Evolutionary conservation across 2,113 vertebrate genomes (phyloP).

Genomic region (Pogona vitticeps): DNA sequence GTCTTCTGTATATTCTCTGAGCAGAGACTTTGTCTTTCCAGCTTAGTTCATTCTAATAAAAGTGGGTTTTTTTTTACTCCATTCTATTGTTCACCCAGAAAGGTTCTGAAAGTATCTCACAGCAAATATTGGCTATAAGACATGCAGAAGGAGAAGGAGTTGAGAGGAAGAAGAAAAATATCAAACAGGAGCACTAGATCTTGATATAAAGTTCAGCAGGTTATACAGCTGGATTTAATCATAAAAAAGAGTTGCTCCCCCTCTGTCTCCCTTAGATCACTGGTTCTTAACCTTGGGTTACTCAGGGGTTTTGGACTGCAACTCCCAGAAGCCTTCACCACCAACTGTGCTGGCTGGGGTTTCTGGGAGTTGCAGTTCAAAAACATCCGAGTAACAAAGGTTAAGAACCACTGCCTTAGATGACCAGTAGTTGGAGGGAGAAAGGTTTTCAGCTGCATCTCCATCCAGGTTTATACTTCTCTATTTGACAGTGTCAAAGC

Average conservation of each 20-base stretch:
- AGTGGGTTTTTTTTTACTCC: background rate
- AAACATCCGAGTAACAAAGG: too few species aligned
- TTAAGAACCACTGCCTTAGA: too few species aligned
- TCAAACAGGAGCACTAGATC: background rate
- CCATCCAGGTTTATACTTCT: background rate
- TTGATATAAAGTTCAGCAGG: background rate
- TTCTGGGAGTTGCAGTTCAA: too few species aligned
- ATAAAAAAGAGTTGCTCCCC: background rate
- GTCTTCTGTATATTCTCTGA: too few species aligned
- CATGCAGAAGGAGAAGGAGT: background rate
- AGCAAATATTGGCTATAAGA: background rate
- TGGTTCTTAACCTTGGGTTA: too few species aligned
- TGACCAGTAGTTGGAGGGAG: background rate
- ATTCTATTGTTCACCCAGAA: background rate
- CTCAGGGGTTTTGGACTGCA: too few species aligned
- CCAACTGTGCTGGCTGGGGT: too few species aligned
- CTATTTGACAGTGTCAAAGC: too few species aligned
- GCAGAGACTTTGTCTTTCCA: background rate
- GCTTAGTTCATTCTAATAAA: too few species aligned
- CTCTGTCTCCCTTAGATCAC: background rate
- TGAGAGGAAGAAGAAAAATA: background rate
- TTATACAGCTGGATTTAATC: background rate
- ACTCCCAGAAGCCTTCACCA: too few species aligned
- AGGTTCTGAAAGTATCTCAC: too few species aligned
- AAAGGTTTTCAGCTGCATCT: background rate